Evolutionary conservation across 2,888 invertebrate genomes (phyloP).

Genomic region (Nymphalis polychloros): DNA sequence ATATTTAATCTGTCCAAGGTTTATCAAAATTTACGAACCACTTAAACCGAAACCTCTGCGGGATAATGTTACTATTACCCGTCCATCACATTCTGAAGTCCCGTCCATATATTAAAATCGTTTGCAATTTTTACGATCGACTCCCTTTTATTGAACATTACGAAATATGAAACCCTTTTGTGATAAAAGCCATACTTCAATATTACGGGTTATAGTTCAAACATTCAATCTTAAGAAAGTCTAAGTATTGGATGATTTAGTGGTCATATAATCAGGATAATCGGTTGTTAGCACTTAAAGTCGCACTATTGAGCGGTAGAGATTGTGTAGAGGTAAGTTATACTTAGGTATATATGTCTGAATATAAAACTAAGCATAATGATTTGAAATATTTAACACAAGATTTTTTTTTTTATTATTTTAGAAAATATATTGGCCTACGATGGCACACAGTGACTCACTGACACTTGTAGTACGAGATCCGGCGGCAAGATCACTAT

Average conservation of each 20-base stretch:
- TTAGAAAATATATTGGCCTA: too few relatives aligned
- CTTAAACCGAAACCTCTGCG: constrained; percentile 2
- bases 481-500: too few relatives aligned
- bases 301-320: constrained; percentile 50
- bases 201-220: constrained; percentile 80
- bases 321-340: constrained; percentile 42
- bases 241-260: constrained; percentile 76
- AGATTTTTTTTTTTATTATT: too few relatives aligned
- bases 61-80: constrained; percentile 20
- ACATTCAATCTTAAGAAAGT: constrained; percentile 56
- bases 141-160: constrained; percentile 64
- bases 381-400: too few relatives aligned
- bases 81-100: constrained; percentile 57
- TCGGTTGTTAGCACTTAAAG: constrained; percentile 68
- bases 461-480: too few relatives aligned
- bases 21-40: constrained; percentile 6
- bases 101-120: constrained; percentile 59
- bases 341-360: background rate
- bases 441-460: too few relatives aligned
- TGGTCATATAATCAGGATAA: constrained; percentile 74
- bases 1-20: background rate
- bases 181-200: constrained; percentile 72
- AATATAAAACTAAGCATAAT: too few relatives aligned
- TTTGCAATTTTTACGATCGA: constrained; percentile 74
- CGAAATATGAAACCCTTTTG: constrained; percentile 69